Evolutionary conservation across 2,113 vertebrate genomes (phyloP).

Genomic region (Alaudala cheleensis): DNA sequence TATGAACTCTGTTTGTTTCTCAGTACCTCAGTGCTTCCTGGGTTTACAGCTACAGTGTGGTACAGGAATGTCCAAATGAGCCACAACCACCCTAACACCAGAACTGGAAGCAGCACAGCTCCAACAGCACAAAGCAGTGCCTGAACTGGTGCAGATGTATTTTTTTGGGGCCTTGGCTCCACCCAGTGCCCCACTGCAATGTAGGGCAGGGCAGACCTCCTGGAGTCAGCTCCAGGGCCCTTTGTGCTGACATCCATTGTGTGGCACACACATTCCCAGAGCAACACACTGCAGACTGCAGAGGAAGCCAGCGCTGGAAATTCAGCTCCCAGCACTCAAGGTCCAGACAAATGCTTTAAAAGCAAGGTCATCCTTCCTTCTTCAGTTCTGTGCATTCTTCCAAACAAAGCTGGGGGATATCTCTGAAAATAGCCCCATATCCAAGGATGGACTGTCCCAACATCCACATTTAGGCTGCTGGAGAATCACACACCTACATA

Average conservation of each 20-base stretch:
- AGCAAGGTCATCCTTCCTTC: neutral
- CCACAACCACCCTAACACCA: neutral
- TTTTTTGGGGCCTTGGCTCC: neutral
- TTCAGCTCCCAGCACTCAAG: neutral
- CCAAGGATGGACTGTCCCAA: neutral
- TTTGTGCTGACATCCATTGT: neutral
- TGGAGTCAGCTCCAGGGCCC: neutral
- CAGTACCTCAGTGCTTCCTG: neutral
- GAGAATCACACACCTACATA: neutral
- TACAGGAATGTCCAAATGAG: neutral
- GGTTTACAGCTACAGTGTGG: neutral
- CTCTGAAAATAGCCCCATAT: neutral
- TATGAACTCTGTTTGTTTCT: neutral
- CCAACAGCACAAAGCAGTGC: neutral
- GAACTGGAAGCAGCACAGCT: neutral
- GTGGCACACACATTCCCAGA: neutral
- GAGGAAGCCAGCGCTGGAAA: neutral
- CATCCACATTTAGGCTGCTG: neutral
- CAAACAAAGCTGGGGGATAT: neutral
- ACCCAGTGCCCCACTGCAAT: neutral
- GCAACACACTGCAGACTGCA: neutral
- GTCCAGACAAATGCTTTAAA: constrained; percentile 3
- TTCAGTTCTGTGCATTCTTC: neutral
- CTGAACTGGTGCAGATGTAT: neutral
- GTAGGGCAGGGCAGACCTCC: neutral